Evolutionary conservation across 2,113 vertebrate species (phyloP), one percentile per base, ranked within the genome.

Genomic region (Lucifuga dentata): DNA sequence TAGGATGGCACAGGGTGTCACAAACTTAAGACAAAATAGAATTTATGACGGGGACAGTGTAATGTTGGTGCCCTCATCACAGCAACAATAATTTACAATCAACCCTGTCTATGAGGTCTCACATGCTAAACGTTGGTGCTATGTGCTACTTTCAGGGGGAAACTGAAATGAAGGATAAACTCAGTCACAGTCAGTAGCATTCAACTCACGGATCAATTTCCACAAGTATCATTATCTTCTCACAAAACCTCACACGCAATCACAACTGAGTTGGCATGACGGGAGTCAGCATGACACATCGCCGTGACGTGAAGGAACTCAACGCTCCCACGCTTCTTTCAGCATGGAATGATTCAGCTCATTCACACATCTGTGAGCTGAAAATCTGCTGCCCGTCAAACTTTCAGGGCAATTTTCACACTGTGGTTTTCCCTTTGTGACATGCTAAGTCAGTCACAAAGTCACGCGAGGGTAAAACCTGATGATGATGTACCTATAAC

Each of bases 161-260:
- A 5, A 35, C 9, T 8, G 20, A 9, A 60, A 26, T 7, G 5
- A 62, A 66, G 33, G 41, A 65, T 17, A 35, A 33, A 48, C 23
- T 41, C 45, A 62, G 49, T 76, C 67, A 77, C 69, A 61, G 72
- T 83, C 80, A 88, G 88, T 84, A 89, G 87, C 82, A 74, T 85
- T 88, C 67, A 68, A 74, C 75, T 65, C 55, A 23, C 72, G 73
- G 73, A 44, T 50, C 10, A n/a, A 41, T 57, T 8, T 24, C 73
- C 72, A 73, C 9, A 64, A 8, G 69, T 9, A 17, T 78, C 76
- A 76, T 78, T 67, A 62, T 72, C 68, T 79, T 43, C 55, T 82
- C 17, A 33, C 53, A n/a, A 70, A 50, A n/a, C n/a, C n/a, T n/a
- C 32, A 78, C 75, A 79, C 73, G 72, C 64, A 85, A 62, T 39